A percentile compares a stretch with the other conserved stretches of the same genome.
These are phyloP conservation scores for Phalera bucephala DNA, from an alignment of 2,888 invertebrate species.

Conservation along the genomic window DNA sequence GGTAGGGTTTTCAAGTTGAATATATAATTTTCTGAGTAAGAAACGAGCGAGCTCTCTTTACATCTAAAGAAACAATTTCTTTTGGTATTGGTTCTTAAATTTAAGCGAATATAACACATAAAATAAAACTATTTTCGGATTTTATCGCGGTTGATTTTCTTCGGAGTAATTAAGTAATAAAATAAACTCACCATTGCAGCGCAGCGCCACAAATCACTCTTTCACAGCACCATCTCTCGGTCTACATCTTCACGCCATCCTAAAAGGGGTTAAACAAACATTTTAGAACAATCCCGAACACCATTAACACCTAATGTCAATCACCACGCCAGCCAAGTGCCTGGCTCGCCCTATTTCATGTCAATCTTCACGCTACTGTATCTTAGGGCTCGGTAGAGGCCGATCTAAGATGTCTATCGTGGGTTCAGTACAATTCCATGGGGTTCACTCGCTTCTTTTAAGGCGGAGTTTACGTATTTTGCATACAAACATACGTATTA, in stretches of 20 bases:
- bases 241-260: slow-evolving; percentile 18
- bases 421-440: slow-evolving; percentile 31
- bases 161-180: too few relatives aligned
- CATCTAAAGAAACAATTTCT: too few relatives aligned
- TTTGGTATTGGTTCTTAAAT: too few relatives aligned
- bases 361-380: slow-evolving; percentile 42
- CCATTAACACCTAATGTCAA: slow-evolving; percentile 61
- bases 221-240: background rate
- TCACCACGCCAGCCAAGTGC: slow-evolving; percentile 40
- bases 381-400: slow-evolving; percentile 12
- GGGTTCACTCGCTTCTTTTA: slow-evolving; percentile 12
- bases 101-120: too few relatives aligned
- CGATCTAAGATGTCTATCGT: slow-evolving; percentile 26
- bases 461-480: background rate
- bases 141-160: too few relatives aligned
- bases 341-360: slow-evolving; percentile 51
- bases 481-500: too few relatives aligned
- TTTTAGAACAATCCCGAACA: slow-evolving; percentile 31
- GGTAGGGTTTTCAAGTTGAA: too few relatives aligned
- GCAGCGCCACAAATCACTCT: too few relatives aligned
- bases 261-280: slow-evolving; percentile 30
- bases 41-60: too few relatives aligned
- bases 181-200: too few relatives aligned
- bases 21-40: too few relatives aligned
- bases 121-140: too few relatives aligned